Evolutionary conservation across 2,888 invertebrate genomes (phyloP), one percentile per base, ranked within the genome.

Genomic region (Zonitis immaculata): DNA sequence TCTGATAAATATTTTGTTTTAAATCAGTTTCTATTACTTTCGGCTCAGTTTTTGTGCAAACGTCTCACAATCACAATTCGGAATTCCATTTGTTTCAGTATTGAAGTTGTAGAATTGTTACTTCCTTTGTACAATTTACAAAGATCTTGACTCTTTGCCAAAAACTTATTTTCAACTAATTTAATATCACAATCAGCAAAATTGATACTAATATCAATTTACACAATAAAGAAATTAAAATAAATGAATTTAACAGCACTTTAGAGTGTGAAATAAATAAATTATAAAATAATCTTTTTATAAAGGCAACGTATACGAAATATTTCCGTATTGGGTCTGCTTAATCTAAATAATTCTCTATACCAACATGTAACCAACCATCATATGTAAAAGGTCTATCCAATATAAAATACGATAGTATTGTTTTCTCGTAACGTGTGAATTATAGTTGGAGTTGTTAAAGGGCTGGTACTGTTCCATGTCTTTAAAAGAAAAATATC

Each of bases 381-480:
- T 55, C 55, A 55, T 55, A 55, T 55, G 55, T 55, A 55, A 55
- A 55, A 30, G n/a, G n/a, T n/a, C 20, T 28, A 45, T 27, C 47
- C 42, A 45, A 55, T 49, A 26, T 49, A 30, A 39, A 47, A 47
- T 54, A 54, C 53, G 53, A n/a, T 49, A 51, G 57, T 57, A 59
- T 59, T 59, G 59, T 59, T 57, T 59, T 59, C 59, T 57, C 57
- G 57, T 59, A 59, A 59, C 57, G 54, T 54, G 59, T 59, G 55
- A 59, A 57, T 53, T 59, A 59, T 59, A 42, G 55, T 45, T 44
- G n/a, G n/a, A n/a, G n/a, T n/a, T n/a, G n/a, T n/a, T n/a, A n/a
- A n/a, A n/a, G 48, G 49, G 42, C 14, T 35, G 8, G 51, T 48
- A 35, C 48, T 43, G 55, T 55, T 51, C 55, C 57, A 54, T 57